A percentile compares a stretch with the other conserved stretches of the same genome.
Conservation (phyloP, 2,797 vertebrate genomes). For the Hydrocynus forskahlii region DNA sequence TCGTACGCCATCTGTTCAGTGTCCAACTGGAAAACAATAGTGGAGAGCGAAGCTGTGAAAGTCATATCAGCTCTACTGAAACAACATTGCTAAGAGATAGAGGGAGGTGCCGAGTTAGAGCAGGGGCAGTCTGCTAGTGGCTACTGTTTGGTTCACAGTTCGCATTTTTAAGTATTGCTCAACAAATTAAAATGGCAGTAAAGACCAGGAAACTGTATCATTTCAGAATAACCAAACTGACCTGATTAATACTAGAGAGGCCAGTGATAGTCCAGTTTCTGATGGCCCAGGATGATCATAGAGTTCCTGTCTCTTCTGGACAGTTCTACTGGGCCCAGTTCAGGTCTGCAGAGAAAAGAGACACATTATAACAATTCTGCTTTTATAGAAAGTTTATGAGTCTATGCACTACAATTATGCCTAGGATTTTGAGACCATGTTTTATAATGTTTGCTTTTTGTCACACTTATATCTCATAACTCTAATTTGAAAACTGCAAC, state of each 20-base stretch:
- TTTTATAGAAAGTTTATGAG: background rate
- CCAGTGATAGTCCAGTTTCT: slow-evolving; percentile 77
- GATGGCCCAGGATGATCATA: slow-evolving; percentile 80
- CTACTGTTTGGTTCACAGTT: slow-evolving; percentile 16
- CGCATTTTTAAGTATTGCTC: background rate
- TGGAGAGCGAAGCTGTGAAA: slow-evolving; percentile 32
- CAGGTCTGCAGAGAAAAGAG: slow-evolving; percentile 73
- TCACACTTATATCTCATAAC: too few species aligned
- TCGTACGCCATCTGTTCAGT: slow-evolving; percentile 52
- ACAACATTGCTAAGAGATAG: slow-evolving; percentile 44
- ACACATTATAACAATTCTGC: slow-evolving; percentile 1
- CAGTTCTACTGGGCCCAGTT: slow-evolving; percentile 68
- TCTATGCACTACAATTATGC: background rate
- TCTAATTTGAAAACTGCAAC: too few species aligned
- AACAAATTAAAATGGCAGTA: background rate
- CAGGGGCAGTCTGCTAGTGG: background rate
- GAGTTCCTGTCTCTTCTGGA: slow-evolving; percentile 82
- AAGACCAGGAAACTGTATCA: background rate
- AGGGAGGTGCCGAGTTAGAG: background rate
- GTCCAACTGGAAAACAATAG: slow-evolving; percentile 58
- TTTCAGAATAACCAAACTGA: slow-evolving; percentile 30
- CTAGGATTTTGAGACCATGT: background rate
- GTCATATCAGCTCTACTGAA: slow-evolving; percentile 45
- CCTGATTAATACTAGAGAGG: slow-evolving; percentile 66
- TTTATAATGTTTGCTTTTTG: too few species aligned